A percentile compares a stretch with the other conserved stretches of the same genome.
These are phyloP conservation scores for Heliocidaris erythrogramma DNA, from an alignment of 35 echinoderm and acorn worm species.

Conservation along the genomic window DNA sequence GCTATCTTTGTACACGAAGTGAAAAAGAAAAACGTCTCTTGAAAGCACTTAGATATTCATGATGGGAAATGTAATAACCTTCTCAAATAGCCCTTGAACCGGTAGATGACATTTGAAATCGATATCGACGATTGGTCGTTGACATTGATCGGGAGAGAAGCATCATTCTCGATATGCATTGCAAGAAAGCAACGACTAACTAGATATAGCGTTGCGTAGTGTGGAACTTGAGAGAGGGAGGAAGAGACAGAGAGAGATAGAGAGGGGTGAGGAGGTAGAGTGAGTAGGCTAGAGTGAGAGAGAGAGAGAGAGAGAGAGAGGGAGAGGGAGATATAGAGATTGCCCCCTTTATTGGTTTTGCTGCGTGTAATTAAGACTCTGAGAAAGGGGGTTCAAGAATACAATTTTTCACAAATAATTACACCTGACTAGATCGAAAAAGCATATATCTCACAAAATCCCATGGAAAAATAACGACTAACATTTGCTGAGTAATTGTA, in stretches of 20 bases:
- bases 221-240: no score
- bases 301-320: neutral
- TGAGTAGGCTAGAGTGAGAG: neutral
- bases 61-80: neutral
- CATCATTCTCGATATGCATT: neutral
- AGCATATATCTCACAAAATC: no score
- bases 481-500: no score
- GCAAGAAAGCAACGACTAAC: neutral
- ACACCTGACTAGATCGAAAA: no score
- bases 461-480: no score
- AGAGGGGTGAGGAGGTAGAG: neutral
- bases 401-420: no score
- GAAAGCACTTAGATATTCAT: neutral
- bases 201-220: neutral
- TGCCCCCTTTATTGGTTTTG: no score
- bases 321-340: neutral
- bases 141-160: constrained; percentile 8
- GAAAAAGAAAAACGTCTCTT: neutral
- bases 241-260: no score
- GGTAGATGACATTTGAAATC: neutral
- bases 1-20: neutral
- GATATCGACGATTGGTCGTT: neutral
- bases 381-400: no score
- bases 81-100: neutral
- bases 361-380: no score